phyloP scores from a whole-genome alignment of 2,797 vertebrate species.

The Periophthalmus magnuspinnatus region DNA sequence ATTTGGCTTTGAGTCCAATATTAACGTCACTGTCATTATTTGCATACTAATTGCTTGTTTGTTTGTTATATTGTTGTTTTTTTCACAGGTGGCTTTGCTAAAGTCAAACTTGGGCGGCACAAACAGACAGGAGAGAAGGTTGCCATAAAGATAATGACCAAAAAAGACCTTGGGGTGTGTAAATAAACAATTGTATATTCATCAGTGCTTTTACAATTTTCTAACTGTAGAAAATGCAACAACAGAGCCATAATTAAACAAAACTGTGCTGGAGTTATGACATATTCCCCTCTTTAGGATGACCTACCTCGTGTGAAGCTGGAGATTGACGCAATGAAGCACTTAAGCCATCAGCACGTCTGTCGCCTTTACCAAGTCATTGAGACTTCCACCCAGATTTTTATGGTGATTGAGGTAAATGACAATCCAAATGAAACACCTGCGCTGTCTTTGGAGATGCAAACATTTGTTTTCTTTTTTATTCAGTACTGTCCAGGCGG shows the following conservation, averaged over 20 bases:
- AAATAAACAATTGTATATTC: not conserved
- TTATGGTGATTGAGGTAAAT: conserved; percentile 92
- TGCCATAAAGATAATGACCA: conserved; percentile 96
- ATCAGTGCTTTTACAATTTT: not conserved
- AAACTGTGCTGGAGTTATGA: not conserved
- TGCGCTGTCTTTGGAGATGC: not conserved
- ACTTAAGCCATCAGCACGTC: conserved; percentile 90
- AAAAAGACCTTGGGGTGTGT: conserved; percentile 89
- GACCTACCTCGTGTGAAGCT: conserved; percentile 90
- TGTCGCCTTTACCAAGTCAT: conserved; percentile 92
- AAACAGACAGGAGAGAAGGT: conserved; percentile 91
- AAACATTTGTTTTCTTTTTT: conserved; percentile 48
- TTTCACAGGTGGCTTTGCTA: conserved; percentile 91
- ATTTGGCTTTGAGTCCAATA: not conserved
- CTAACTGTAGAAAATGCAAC: not conserved
- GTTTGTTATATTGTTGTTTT: not conserved
- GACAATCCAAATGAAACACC: not conserved
- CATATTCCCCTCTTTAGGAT: conserved; percentile 68
- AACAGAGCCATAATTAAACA: no score
- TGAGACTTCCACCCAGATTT: conserved; percentile 90
- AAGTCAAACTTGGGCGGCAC: conserved; percentile 91
- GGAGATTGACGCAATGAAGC: conserved; percentile 96
- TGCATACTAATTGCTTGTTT: not conserved
- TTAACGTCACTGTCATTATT: not conserved
- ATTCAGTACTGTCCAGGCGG: conserved; percentile 92